These are phyloP conservation scores for Branchipolynoe longqiensis DNA, from an alignment of 2,888 invertebrate species.

Conservation along the genomic window DNA sequence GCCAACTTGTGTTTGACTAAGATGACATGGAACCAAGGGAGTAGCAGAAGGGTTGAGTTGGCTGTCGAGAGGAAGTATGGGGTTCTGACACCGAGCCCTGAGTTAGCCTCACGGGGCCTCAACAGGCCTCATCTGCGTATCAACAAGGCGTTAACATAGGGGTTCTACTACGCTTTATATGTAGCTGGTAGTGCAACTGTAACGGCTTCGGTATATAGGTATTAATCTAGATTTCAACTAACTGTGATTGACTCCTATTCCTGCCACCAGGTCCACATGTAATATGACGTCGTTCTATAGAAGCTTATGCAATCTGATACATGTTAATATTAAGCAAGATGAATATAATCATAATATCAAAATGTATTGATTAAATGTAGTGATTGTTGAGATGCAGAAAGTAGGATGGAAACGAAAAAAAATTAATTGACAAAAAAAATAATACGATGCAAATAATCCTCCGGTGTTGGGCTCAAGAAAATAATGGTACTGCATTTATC, in stretches of 20 bases:
- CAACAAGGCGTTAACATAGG: no score
- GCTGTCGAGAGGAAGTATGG: no score
- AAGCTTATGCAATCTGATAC: constrained; percentile 24
- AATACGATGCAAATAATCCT: background rate
- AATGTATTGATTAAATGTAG: background rate
- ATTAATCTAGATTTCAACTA: constrained; percentile 33
- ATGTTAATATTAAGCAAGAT: background rate
- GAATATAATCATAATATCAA: background rate
- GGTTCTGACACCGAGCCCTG: no score
- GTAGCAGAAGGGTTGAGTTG: no score
- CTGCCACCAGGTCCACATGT: constrained; percentile 28
- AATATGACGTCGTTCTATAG: background rate
- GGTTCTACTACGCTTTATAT: no score
- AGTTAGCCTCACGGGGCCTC: no score
- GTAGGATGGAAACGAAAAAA: background rate
- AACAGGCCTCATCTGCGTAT: no score
- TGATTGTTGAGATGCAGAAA: background rate
- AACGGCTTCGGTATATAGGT: constrained; percentile 15
- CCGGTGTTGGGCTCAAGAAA: background rate
- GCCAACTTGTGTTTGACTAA: no score
- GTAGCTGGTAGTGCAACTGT: background rate
- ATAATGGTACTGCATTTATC: background rate
- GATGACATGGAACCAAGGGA: no score
- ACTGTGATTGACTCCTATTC: constrained; percentile 55
- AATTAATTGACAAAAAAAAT: background rate